These are phyloP conservation scores for Enteromius radiatus DNA, from an alignment of 2,797 vertebrate species.

Conservation along the genomic window DNA sequence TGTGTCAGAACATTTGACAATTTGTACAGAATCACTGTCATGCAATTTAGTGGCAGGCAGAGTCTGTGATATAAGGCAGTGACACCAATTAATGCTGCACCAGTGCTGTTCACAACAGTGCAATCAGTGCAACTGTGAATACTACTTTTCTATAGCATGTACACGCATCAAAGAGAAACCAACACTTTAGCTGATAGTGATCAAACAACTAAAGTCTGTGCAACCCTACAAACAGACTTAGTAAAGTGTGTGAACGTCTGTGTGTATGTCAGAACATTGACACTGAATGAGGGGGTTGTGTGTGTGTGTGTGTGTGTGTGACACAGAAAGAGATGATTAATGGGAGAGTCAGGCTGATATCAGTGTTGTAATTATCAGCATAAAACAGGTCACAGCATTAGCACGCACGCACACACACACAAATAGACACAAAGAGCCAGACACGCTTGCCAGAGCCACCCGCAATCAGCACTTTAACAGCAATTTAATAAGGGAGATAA, in stretches of 20 bases:
- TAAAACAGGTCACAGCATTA: conserved; percentile 90
- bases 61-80: background rate
- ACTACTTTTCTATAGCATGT: background rate
- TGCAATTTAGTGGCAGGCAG: background rate
- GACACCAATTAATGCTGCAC: conserved; percentile 19
- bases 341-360: conserved; percentile 92
- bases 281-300: conserved; percentile 16
- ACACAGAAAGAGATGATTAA: conserved; percentile 91
- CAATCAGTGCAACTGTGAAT: background rate
- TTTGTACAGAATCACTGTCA: background rate
- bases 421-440: conserved; percentile 25
- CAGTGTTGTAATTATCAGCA: conserved; percentile 92
- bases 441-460: background rate
- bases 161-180: background rate
- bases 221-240: conserved; percentile 12
- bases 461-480: conserved; percentile 12
- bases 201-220: conserved; percentile 3
- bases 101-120: background rate
- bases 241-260: background rate
- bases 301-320: background rate
- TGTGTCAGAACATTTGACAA: conserved; percentile 1
- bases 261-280: conserved; percentile 15
- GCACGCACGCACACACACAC: conserved; percentile 66
- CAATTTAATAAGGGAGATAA: conserved; percentile 41
- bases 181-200: background rate